A percentile compares a stretch with the other conserved stretches of the same genome.
These are phyloP conservation scores for Sipha maydis DNA, from an alignment of 2,888 invertebrate genomes.

Conservation along the genomic window DNA sequence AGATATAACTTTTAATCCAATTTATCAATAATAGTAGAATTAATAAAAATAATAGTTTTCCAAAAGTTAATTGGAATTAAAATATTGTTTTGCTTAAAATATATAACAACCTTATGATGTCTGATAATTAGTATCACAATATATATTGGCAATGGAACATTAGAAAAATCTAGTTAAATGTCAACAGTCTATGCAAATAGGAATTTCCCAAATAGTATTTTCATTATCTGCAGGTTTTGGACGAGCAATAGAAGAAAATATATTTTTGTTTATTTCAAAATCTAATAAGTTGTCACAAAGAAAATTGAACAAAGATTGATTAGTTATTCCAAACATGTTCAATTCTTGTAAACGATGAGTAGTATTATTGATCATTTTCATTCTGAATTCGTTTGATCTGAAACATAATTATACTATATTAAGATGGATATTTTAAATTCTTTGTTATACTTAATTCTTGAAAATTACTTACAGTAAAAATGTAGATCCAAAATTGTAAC, in stretches of 20 bases:
- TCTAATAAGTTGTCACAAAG: neutral
- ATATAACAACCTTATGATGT: neutral
- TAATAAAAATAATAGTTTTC: constrained; percentile 12
- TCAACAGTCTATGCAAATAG: constrained; percentile 40
- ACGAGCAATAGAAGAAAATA: constrained; percentile 36
- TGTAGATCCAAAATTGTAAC: constrained; percentile 79
- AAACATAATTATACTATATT: constrained; percentile 25
- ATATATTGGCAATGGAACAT: constrained; percentile 38
- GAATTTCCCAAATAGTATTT: constrained; percentile 50
- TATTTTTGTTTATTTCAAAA: constrained; percentile 1
- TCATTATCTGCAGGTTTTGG: constrained; percentile 31
- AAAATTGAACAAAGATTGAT: neutral
- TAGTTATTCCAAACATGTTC: constrained; percentile 31
- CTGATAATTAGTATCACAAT: constrained; percentile 42
- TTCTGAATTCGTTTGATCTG: neutral
- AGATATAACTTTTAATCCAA: constrained; percentile 3
- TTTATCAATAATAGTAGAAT: constrained; percentile 15
- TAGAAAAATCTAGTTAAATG: neutral
- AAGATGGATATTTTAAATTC: too few relatives aligned
- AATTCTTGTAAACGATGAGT: constrained; percentile 15
- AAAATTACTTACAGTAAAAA: constrained; percentile 75
- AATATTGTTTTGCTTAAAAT: neutral
- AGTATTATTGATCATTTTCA: neutral
- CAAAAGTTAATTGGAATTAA: constrained; percentile 20
- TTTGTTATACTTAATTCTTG: too few relatives aligned